phyloP scores from a whole-genome alignment of 2,888 invertebrate genomes.

The Megastigmus dorsalis region DNA sequence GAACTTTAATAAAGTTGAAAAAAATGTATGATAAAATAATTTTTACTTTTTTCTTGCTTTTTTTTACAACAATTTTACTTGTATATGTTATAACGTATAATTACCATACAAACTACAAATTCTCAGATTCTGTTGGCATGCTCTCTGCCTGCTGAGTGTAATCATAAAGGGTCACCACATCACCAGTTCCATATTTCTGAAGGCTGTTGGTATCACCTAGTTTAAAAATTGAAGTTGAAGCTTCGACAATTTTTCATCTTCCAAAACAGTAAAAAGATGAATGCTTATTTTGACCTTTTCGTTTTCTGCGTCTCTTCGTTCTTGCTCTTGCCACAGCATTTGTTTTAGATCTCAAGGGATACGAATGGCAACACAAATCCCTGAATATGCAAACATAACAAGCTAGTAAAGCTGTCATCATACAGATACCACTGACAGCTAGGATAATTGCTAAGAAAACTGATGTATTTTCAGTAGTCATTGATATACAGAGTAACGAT shows the following conservation, averaged over 20 bases:
- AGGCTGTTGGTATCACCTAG: conserved; percentile 61
- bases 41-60: not conserved
- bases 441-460: conserved; percentile 79
- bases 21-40: conserved; percentile 24
- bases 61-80: no score
- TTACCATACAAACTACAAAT: conserved; percentile 56
- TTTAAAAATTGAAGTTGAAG: not conserved
- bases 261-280: not conserved
- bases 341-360: not conserved
- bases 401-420: conserved; percentile 79
- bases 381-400: conserved; percentile 82
- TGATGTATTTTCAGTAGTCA: conserved; percentile 77
- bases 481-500: no score
- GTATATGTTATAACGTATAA: no score
- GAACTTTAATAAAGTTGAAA: conserved; percentile 43
- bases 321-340: not conserved
- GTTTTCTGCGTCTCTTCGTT: not conserved
- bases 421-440: conserved; percentile 77
- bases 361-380: conserved; percentile 77
- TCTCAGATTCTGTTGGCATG: conserved; percentile 77
- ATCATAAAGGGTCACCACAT: conserved; percentile 79
- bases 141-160: conserved; percentile 77
- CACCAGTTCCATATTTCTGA: conserved; percentile 63
- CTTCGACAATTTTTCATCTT: not conserved
- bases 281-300: conserved; percentile 1